Percentiles rank a stretch among this genome's conserved stretches.
Evolutionary conservation across 1,140 invertebrate genomes (phyloP).

Genomic region (Scaptomyza graminum): DNA sequence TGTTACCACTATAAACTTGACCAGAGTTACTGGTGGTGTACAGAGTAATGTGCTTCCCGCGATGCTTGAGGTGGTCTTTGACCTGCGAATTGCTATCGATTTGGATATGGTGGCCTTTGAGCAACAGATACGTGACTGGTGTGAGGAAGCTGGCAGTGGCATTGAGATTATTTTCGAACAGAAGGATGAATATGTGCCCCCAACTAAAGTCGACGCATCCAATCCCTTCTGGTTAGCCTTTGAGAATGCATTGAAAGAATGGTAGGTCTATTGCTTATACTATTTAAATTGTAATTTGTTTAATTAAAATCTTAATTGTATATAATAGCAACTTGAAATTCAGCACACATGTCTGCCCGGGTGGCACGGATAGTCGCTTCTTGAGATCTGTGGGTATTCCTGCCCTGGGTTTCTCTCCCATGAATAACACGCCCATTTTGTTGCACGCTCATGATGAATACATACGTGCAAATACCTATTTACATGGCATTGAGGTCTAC

Average conservation of each 20-base stretch:
- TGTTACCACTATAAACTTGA: constrained; percentile 95
- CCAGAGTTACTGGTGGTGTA: constrained; percentile 92
- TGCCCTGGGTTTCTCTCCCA: constrained; percentile 92
- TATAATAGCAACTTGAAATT: constrained; percentile 85
- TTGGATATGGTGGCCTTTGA: constrained; percentile 89
- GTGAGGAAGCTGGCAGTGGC: constrained; percentile 91
- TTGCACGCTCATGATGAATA: constrained; percentile 93
- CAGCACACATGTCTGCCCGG: constrained; percentile 89
- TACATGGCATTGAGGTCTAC: constrained; percentile 90
- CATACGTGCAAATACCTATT: constrained; percentile 88
- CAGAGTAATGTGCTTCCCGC: constrained; percentile 97
- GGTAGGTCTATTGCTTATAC: constrained; percentile 85
- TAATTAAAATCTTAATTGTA: no score
- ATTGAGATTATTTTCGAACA: constrained; percentile 90
- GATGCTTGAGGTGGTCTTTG: constrained; percentile 90
- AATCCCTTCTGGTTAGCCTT: constrained; percentile 94
- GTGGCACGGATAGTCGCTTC: constrained; percentile 91
- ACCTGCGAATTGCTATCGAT: constrained; percentile 89
- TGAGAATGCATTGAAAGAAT: constrained; percentile 85
- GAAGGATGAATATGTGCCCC: constrained; percentile 86
- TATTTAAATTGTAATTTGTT: background rate
- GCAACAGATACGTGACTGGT: constrained; percentile 88
- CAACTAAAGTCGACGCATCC: constrained; percentile 87
- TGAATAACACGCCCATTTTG: constrained; percentile 89
- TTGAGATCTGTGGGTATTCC: constrained; percentile 89